Evolutionary conservation across 2,113 vertebrate species (phyloP).

Genomic region (Beaufortia kweichowensis): DNA sequence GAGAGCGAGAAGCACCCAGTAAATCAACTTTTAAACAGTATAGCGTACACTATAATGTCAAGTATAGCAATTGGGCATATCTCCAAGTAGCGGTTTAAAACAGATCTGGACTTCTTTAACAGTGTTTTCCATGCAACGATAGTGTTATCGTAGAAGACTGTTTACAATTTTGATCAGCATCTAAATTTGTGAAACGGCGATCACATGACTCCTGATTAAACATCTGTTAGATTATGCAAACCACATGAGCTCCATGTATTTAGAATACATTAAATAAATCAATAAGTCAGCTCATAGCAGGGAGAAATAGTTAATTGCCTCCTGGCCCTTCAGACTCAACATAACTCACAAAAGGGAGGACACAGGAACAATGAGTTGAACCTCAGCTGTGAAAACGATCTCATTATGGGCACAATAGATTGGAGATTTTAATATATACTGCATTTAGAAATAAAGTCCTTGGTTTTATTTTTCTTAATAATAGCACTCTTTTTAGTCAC

Average conservation of each 20-base stretch:
- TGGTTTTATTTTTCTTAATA: slow-evolving; percentile 33
- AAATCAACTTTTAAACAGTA: no score
- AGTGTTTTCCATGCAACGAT: no score
- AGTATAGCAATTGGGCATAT: no score
- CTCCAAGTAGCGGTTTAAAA: no score
- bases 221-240: slow-evolving; percentile 1
- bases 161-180: no score
- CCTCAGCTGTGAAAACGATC: slow-evolving; percentile 47
- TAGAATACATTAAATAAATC: slow-evolving; percentile 18
- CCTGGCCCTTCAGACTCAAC: slow-evolving; percentile 3
- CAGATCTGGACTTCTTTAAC: no score
- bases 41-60: no score
- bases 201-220: background rate
- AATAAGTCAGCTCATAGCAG: background rate
- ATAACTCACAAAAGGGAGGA: slow-evolving; percentile 15
- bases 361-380: slow-evolving; percentile 22
- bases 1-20: no score
- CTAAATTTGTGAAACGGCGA: background rate
- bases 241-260: background rate
- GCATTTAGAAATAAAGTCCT: slow-evolving; percentile 24
- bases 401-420: slow-evolving; percentile 46
- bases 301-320: slow-evolving; percentile 16
- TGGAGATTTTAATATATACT: slow-evolving; percentile 15
- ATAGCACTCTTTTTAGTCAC: background rate
- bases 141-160: no score